Evolutionary conservation across 2,888 invertebrate species (phyloP).

Genomic region (Emmelina monodactyla): DNA sequence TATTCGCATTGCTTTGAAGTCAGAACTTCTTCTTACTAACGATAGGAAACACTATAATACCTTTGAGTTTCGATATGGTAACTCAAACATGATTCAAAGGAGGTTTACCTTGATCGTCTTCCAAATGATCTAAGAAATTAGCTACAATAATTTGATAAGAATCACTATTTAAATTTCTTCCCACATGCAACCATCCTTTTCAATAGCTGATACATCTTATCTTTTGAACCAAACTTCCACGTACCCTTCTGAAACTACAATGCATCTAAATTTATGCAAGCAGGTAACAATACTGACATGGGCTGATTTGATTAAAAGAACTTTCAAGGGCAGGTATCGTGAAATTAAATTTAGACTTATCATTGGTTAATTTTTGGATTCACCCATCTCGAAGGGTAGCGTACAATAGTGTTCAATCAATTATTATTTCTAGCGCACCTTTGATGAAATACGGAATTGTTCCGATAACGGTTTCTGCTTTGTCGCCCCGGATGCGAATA

Average conservation of each 20-base stretch:
- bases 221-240: slow-evolving; percentile 40
- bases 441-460: slow-evolving; percentile 60
- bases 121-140: slow-evolving; percentile 40
- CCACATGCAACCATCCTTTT: slow-evolving; percentile 44
- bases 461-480: slow-evolving; percentile 57
- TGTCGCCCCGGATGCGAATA: slow-evolving; percentile 41
- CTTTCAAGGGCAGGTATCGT: slow-evolving; percentile 62
- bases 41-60: too few relatives aligned
- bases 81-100: too few relatives aligned
- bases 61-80: too few relatives aligned
- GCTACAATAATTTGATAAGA: slow-evolving; percentile 64
- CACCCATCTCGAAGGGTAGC: slow-evolving; percentile 39
- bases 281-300: slow-evolving; percentile 48
- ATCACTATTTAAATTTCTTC: slow-evolving; percentile 59
- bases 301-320: slow-evolving; percentile 61
- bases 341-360: slow-evolving; percentile 64
- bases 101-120: slow-evolving; percentile 45
- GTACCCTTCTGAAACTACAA: slow-evolving; percentile 53
- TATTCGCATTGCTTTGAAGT: slow-evolving; percentile 34
- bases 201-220: slow-evolving; percentile 49
- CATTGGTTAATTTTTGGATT: slow-evolving; percentile 64
- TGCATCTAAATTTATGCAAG: slow-evolving; percentile 59
- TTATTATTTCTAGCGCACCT: slow-evolving; percentile 61
- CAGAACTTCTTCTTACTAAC: slow-evolving; percentile 28
- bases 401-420: slow-evolving; percentile 55